Conservation (phyloP, 2,113 vertebrate species). For the Promerops cafer region DNA sequence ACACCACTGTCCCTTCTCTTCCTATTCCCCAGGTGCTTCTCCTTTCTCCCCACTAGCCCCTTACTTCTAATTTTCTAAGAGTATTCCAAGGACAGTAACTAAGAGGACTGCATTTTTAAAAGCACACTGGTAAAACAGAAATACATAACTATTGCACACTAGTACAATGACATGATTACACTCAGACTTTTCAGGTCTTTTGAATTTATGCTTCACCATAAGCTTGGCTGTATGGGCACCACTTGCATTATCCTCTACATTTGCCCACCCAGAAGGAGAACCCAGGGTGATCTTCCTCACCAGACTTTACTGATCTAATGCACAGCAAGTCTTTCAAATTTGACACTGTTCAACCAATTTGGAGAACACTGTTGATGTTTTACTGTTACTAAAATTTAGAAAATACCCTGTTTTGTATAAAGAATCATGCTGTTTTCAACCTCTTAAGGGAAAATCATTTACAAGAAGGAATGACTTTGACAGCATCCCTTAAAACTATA, state of each 20-base stretch:
- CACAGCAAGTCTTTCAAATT: not conserved
- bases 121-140: not conserved
- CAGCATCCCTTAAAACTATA: not conserved
- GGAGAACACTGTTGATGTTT: not conserved
- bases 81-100: not conserved
- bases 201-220: not conserved
- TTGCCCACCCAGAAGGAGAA: not conserved
- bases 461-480: conserved; percentile 1
- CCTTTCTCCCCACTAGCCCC: not conserved
- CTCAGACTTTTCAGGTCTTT: not conserved
- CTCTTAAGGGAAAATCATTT: conserved; percentile 30
- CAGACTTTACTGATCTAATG: not conserved
- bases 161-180: not conserved
- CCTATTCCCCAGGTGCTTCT: not conserved
- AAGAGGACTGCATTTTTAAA: not conserved
- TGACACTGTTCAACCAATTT: not conserved
- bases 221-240: not conserved
- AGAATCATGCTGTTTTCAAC: not conserved
- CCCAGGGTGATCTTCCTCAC: not conserved
- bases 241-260: not conserved
- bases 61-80: not conserved
- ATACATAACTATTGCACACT: not conserved
- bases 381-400: not conserved
- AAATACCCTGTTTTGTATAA: not conserved
- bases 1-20: not conserved